Conservation (phyloP, 35 echinoderm and acorn worm species). For the Antedon bifida region DNA sequence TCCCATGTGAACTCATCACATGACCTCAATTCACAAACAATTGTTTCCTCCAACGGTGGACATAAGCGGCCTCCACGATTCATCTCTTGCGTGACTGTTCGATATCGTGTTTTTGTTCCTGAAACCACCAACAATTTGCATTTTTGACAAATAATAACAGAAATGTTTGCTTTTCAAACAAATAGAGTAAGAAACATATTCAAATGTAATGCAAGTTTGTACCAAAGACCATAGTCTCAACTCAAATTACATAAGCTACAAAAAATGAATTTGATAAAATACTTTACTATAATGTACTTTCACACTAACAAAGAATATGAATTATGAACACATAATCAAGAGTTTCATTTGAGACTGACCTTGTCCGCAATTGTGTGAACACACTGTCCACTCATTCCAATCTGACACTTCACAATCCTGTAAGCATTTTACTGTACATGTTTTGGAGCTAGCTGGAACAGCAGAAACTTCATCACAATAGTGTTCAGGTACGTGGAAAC, state of each 20-base stretch:
- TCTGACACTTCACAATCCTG: constrained; percentile 63
- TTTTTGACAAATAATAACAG: no score
- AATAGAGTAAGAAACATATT: no score
- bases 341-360: constrained; percentile 52
- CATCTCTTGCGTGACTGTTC: constrained; percentile 6
- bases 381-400: constrained; percentile 54
- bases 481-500: constrained; percentile 23
- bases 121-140: background rate
- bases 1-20: constrained; percentile 82
- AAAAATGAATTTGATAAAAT: no score
- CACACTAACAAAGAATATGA: background rate
- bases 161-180: no score
- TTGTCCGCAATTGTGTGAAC: constrained; percentile 61
- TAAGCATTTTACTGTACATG: constrained; percentile 55
- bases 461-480: constrained; percentile 26
- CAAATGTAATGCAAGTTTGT: no score
- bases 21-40: constrained; percentile 43
- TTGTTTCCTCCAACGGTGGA: constrained; percentile 47
- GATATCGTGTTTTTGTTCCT: constrained; percentile 39
- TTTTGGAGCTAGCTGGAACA: background rate
- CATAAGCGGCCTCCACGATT: constrained; percentile 43
- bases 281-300: no score
- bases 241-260: no score
- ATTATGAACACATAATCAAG: background rate
- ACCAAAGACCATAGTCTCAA: no score